phyloP scores from a whole-genome alignment of 37 sponge, comb jelly and placozoan species.

The Corticium candelabrum region DNA sequence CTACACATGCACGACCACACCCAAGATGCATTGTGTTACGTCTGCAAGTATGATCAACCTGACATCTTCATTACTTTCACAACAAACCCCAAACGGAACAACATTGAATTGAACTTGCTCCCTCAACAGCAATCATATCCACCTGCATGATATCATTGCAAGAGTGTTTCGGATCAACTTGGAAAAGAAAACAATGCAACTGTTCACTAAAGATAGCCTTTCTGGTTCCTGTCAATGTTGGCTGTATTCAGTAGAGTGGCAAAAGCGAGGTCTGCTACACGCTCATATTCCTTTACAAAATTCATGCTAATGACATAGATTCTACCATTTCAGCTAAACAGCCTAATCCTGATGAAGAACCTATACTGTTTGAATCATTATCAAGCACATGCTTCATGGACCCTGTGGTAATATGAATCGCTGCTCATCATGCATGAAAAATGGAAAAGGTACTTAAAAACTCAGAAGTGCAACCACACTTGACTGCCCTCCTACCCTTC shows the following conservation, averaged over 20 bases:
- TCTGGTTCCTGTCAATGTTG: neutral
- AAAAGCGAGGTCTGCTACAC: conserved; percentile 37
- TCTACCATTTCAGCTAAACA: conserved; percentile 2
- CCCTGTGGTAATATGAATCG: conserved; percentile 16
- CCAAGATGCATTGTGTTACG: conserved; percentile 18
- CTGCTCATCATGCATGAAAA: conserved; percentile 11
- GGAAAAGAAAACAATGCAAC: neutral
- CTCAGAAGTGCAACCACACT: too few relatives aligned
- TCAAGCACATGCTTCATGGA: conserved; percentile 23
- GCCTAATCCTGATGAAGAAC: conserved; percentile 2
- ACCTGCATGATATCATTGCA: conserved; percentile 6
- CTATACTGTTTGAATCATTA: conserved; percentile 17
- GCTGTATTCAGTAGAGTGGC: conserved; percentile 9
- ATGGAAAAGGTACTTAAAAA: conserved; percentile 14
- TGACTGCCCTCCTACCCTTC: too few relatives aligned
- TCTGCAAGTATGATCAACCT: neutral
- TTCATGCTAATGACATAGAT: neutral
- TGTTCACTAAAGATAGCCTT: neutral
- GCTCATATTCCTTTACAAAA: neutral
- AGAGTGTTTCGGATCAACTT: conserved; percentile 13
- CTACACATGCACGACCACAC: conserved; percentile 7
- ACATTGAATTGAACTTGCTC: neutral
- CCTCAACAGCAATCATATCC: neutral
- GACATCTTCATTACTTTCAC: conserved; percentile 19
- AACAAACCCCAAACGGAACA: conserved; percentile 13